These are phyloP conservation scores for Dione juno DNA, from an alignment of 2,888 invertebrate genomes.

Conservation along the genomic window DNA sequence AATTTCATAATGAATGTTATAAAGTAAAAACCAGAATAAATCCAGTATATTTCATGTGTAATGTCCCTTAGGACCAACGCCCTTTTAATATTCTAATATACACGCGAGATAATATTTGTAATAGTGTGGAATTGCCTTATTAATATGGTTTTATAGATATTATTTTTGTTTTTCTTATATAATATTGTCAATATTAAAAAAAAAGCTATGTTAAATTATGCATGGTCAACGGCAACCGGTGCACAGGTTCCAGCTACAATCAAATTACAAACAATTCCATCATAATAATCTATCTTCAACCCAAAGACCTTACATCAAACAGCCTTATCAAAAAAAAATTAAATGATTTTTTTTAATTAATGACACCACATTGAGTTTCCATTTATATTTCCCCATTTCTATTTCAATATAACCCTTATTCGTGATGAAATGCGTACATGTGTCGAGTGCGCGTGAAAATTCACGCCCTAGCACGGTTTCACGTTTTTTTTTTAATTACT, in stretches of 20 bases:
- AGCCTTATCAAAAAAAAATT: slow-evolving; percentile 13
- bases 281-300: not conserved
- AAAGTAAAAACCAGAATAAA: not conserved
- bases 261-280: too few relatives aligned
- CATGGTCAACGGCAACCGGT: too few relatives aligned
- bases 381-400: slow-evolving; percentile 24
- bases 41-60: not conserved
- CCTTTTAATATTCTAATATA: slow-evolving; percentile 19
- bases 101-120: slow-evolving; percentile 15
- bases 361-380: slow-evolving; percentile 24
- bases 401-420: slow-evolving; percentile 35
- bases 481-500: slow-evolving; percentile 79
- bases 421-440: slow-evolving; percentile 41
- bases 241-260: too few relatives aligned
- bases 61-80: slow-evolving; percentile 7
- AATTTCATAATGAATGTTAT: not conserved
- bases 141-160: too few relatives aligned
- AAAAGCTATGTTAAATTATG: too few relatives aligned
- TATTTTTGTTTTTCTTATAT: too few relatives aligned
- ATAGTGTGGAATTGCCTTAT: not conserved
- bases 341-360: slow-evolving; percentile 18
- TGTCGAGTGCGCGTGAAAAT: slow-evolving; percentile 76
- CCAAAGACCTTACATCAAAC: slow-evolving; percentile 8
- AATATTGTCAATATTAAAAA: too few relatives aligned
- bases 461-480: slow-evolving; percentile 70